Evolutionary conservation across 2,888 invertebrate species (phyloP).

Genomic region (Drosophila neutralis): DNA sequence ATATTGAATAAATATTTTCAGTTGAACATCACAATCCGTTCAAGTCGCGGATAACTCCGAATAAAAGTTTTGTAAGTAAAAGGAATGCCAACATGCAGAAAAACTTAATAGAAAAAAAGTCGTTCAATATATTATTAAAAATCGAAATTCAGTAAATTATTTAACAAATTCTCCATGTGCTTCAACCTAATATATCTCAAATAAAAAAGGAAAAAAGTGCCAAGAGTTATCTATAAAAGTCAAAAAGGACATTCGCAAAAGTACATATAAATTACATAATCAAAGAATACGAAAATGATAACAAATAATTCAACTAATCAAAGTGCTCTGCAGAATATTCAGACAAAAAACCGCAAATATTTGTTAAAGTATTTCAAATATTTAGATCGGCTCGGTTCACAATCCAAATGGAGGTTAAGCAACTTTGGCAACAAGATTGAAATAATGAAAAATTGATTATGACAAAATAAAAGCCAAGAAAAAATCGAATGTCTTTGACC

Average conservation of each 20-base stretch:
- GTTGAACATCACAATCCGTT: constrained; percentile 86
- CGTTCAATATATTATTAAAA: not conserved
- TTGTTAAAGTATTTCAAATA: constrained; percentile 49
- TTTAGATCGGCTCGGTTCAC: constrained; percentile 28
- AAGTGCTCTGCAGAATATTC: constrained; percentile 43
- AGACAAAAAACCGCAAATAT: constrained; percentile 55
- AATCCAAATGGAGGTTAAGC: constrained; percentile 70
- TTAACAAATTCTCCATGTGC: constrained; percentile 15
- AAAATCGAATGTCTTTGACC: constrained; percentile 61
- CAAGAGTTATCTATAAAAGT: constrained; percentile 8
- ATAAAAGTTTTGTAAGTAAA: constrained; percentile 85
- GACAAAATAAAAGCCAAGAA: constrained; percentile 12
- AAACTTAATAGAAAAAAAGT: constrained; percentile 23
- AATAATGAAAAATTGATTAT: constrained; percentile 24
- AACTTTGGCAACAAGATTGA: constrained; percentile 42
- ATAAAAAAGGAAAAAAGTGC: constrained; percentile 12
- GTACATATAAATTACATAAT: constrained; percentile 52
- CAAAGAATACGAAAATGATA: constrained; percentile 9
- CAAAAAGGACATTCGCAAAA: constrained; percentile 33
- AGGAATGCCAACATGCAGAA: constrained; percentile 29
- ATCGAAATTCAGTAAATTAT: constrained; percentile 14
- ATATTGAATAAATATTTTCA: constrained; percentile 85
- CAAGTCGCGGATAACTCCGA: constrained; percentile 86
- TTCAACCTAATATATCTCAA: not conserved
- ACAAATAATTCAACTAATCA: constrained; percentile 23